phyloP scores from a whole-genome alignment of 2,113 vertebrate species.

The Syrrhaptes paradoxus region DNA sequence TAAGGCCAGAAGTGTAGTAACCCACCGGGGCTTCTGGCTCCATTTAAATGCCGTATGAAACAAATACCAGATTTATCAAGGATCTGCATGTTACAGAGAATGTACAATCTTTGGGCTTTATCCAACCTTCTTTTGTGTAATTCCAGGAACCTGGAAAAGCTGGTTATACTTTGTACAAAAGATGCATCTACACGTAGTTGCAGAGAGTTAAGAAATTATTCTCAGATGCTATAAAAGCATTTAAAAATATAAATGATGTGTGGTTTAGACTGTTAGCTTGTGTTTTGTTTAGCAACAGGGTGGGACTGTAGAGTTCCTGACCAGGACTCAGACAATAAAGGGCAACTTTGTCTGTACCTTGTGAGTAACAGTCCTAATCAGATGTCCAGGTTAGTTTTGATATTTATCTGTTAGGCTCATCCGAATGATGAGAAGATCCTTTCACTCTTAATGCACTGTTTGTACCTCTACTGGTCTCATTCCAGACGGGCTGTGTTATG shows the following conservation, averaged over 20 bases:
- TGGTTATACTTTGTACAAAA: not conserved
- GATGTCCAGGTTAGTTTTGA: not conserved
- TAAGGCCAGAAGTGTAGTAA: not conserved
- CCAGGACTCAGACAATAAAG: not conserved
- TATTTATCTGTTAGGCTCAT: not conserved
- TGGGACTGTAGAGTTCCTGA: not conserved
- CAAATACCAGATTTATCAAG: conserved; percentile 6
- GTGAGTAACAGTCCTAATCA: not conserved
- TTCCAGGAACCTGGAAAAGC: not conserved
- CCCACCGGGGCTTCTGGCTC: not conserved
- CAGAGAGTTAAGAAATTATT: not conserved
- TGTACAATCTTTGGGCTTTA: not conserved
- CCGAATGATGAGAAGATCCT: not conserved
- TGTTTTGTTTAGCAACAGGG: not conserved
- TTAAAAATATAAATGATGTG: not conserved
- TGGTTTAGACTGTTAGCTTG: not conserved
- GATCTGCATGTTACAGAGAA: not conserved
- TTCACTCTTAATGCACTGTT: not conserved
- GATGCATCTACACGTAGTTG: not conserved
- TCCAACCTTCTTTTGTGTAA: not conserved
- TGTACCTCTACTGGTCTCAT: not conserved
- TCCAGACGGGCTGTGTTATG: not conserved
- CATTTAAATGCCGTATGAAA: not conserved
- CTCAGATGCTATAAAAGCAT: not conserved
- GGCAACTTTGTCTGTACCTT: not conserved